phyloP scores from a whole-genome alignment of 2,113 vertebrate genomes.

The Otus sunia region DNA sequence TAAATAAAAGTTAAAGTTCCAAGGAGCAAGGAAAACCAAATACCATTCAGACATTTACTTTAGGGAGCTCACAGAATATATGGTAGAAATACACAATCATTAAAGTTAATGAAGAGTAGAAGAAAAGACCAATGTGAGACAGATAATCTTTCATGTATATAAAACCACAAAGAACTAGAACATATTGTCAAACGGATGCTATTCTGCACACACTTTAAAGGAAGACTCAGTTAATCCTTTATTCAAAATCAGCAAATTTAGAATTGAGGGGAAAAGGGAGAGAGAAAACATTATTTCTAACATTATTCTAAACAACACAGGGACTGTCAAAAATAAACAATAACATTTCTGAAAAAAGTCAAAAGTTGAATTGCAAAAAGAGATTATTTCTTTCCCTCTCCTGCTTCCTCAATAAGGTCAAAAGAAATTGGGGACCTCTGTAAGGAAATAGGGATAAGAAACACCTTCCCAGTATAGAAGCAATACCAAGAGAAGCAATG shows the following conservation, averaged over 20 bases:
- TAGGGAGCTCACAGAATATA: background rate
- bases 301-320: background rate
- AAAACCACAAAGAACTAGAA: background rate
- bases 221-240: background rate
- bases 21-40: background rate
- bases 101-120: background rate
- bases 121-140: background rate
- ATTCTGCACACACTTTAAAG: background rate
- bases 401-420: background rate
- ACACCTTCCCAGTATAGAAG: background rate
- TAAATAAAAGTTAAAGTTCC: background rate
- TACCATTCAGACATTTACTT: background rate
- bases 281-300: background rate
- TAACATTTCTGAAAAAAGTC: background rate
- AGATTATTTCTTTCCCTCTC: background rate
- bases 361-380: background rate
- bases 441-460: background rate
- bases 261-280: accelerated
- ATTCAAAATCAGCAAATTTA: background rate
- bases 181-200: background rate
- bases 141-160: background rate
- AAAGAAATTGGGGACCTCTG: background rate
- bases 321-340: background rate
- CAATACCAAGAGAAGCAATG: background rate
- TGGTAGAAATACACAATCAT: background rate